A percentile compares a stretch with the other conserved stretches of the same genome.
Conservation (phyloP, 2,888 invertebrate species). For the Abrostola triplasia region DNA sequence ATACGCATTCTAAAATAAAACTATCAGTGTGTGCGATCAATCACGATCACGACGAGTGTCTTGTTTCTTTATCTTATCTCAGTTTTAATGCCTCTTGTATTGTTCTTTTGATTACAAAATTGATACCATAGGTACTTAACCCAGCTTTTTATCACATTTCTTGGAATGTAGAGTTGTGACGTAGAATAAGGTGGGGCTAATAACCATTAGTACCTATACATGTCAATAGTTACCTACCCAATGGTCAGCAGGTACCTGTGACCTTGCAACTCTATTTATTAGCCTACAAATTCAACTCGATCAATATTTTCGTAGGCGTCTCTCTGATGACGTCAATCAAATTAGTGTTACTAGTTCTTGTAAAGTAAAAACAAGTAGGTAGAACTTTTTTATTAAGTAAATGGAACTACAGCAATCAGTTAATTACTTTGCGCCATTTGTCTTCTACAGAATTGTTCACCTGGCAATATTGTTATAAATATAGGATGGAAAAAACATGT, state of each 20-base stretch:
- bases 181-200: too few relatives aligned
- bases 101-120: too few relatives aligned
- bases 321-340: background rate
- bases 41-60: too few relatives aligned
- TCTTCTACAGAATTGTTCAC: constrained; percentile 3
- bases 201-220: too few relatives aligned
- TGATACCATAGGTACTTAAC: too few relatives aligned
- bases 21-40: too few relatives aligned
- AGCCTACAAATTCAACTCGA: background rate
- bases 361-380: background rate
- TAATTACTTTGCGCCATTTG: background rate
- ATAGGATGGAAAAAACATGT: constrained; percentile 26
- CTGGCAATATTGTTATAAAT: constrained; percentile 26
- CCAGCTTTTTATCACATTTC: too few relatives aligned
- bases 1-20: background rate
- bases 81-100: too few relatives aligned
- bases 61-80: constrained; percentile 1
- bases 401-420: background rate
- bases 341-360: background rate
- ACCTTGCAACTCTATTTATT: too few relatives aligned
- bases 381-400: background rate
- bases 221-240: too few relatives aligned
- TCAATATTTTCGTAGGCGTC: background rate
- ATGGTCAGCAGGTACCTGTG: too few relatives aligned
- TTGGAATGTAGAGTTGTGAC: too few relatives aligned